Evolutionary conservation across 1,140 invertebrate species (phyloP).

Genomic region (Lutraria rhynchaena): DNA sequence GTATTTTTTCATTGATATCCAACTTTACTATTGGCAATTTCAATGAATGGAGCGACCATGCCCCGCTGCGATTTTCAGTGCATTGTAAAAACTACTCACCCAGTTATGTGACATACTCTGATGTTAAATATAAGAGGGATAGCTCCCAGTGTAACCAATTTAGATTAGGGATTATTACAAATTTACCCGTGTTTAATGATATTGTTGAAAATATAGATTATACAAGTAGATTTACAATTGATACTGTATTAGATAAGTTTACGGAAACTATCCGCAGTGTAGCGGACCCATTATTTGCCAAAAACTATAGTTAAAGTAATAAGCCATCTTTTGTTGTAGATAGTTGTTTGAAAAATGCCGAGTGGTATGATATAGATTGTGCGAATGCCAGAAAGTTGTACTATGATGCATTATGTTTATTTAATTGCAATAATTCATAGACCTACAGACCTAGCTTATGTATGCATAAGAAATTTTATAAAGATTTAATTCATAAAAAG

Average conservation of each 20-base stretch:
- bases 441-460: not conserved
- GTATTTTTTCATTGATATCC: constrained; percentile 25
- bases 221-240: not conserved
- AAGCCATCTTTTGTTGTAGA: no score
- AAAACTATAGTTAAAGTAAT: constrained; percentile 7
- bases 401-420: not conserved
- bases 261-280: constrained; percentile 1
- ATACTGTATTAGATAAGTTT: constrained; percentile 28
- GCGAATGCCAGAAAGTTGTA: not conserved
- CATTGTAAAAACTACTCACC: constrained; percentile 10
- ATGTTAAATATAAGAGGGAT: constrained; percentile 22
- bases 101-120: not conserved
- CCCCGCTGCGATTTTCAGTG: constrained; percentile 6
- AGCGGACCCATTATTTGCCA: constrained; percentile 23
- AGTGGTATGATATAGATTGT: constrained; percentile 43
- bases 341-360: no score
- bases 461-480: no score
- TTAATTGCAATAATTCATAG: constrained; percentile 11
- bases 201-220: constrained; percentile 17
- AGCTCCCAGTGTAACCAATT: constrained; percentile 8
- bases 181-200: constrained; percentile 14
- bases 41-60: constrained; percentile 46
- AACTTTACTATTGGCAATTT: constrained; percentile 28
- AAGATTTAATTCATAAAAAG: no score
- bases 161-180: constrained; percentile 1